phyloP scores from a whole-genome alignment of 2,797 vertebrate genomes.

The Tenualosa ilisha region DNA sequence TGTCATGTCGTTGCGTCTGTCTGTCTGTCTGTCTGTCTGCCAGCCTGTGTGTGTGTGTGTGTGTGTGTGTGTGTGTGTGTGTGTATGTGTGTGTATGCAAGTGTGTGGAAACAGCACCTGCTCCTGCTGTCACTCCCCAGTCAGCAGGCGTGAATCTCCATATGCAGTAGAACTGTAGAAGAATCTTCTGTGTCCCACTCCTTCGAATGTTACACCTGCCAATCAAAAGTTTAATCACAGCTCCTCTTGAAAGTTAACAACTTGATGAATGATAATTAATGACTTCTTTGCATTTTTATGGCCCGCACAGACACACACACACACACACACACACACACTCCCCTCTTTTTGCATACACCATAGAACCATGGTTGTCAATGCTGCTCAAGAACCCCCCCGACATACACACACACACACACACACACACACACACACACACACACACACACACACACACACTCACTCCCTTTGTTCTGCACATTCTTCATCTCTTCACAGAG shows the following conservation, averaged over 20 bases:
- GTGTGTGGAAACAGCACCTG: background rate
- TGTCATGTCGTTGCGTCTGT: background rate
- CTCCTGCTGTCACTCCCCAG: background rate
- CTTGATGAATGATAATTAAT: conserved; percentile 3
- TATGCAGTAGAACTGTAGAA: background rate
- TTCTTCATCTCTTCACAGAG: background rate
- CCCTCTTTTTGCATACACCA: background rate
- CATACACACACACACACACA: too few species aligned
- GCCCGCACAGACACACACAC: background rate
- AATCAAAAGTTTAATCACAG: background rate
- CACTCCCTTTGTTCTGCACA: background rate
- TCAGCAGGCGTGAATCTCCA: background rate
- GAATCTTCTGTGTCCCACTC: background rate
- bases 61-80: conserved; percentile 17
- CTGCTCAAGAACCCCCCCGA: too few species aligned
- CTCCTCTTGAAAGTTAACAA: background rate
- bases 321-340: too few species aligned
- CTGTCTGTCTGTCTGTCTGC: background rate
- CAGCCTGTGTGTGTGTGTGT: background rate
- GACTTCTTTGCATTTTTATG: background rate
- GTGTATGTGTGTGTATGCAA: conserved; percentile 24
- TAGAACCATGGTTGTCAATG: background rate
- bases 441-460: conserved; percentile 4
- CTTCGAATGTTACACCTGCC: background rate
- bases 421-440: conserved; percentile 12